Percentiles rank a stretch among this genome's conserved stretches.
These are phyloP conservation scores for Lycia hirtaria DNA, from an alignment of 2,888 invertebrate species.

Conservation along the genomic window DNA sequence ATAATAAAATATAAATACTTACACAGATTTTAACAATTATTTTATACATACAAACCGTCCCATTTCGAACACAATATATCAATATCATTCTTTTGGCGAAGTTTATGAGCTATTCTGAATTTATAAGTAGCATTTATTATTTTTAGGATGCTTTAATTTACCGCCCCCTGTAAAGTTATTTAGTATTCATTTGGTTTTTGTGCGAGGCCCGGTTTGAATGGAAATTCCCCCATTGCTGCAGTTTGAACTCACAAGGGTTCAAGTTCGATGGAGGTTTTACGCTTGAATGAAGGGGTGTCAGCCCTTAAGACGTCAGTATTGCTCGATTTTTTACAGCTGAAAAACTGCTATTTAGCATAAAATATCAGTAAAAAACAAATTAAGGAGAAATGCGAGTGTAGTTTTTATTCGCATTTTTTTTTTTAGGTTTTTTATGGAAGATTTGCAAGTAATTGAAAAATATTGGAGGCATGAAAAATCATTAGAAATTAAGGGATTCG, in stretches of 20 bases:
- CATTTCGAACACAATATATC: not conserved
- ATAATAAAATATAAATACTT: not conserved
- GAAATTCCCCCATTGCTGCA: conserved; percentile 12
- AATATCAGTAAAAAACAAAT: not conserved
- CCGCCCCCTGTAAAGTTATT: conserved; percentile 12
- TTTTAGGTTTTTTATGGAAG: no score
- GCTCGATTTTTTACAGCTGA: not conserved
- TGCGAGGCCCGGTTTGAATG: not conserved
- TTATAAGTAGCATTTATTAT: conserved; percentile 20
- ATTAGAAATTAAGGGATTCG: not conserved
- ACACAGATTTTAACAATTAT: no score
- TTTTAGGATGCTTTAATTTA: conserved; percentile 16
- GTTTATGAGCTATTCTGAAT: conserved; percentile 26
- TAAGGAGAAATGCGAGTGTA: no score
- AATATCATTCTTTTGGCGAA: conserved; percentile 10
- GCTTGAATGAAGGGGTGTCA: not conserved
- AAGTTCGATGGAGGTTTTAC: conserved; percentile 10
- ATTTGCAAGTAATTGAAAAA: no score
- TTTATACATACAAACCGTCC: not conserved
- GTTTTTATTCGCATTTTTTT: no score
- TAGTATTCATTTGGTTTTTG: conserved; percentile 8
- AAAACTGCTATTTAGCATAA: not conserved
- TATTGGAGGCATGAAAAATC: not conserved
- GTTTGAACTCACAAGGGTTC: conserved; percentile 16
- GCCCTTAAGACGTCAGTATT: no score